Conservation (phyloP, 1,140 invertebrate species). For the Conus ventricosus region DNA sequence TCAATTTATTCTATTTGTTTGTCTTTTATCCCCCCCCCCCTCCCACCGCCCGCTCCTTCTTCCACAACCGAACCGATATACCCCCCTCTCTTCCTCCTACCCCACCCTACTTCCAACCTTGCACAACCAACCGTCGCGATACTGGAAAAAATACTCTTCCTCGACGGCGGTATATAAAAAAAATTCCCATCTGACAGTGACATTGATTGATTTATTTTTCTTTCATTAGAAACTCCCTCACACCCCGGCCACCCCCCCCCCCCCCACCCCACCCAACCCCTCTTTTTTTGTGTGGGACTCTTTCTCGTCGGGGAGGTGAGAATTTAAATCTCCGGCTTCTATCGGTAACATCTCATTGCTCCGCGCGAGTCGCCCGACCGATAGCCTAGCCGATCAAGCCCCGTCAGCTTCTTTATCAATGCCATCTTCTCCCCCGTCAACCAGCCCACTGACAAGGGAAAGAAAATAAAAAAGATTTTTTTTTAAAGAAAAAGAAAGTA, state of each 20-base stretch:
- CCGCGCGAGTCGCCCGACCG: neutral
- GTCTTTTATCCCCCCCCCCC: neutral
- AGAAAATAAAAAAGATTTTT: too few relatives aligned
- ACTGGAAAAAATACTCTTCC: too few relatives aligned
- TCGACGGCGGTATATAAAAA: neutral
- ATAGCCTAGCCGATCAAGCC: neutral
- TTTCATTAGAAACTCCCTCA: neutral
- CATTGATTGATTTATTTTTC: slow-evolving; percentile 4
- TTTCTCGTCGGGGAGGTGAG: neutral
- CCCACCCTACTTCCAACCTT: neutral
- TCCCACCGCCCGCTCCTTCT: neutral
- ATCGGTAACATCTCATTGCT: neutral
- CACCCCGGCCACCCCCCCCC: too few relatives aligned
- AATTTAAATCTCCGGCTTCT: neutral
- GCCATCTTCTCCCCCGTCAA: neutral
- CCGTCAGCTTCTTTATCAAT: neutral
- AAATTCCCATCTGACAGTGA: neutral
- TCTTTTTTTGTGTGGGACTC: too few relatives aligned
- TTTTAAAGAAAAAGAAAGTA: too few relatives aligned
- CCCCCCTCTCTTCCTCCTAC: neutral
- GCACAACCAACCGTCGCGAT: too few relatives aligned
- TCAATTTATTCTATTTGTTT: too few relatives aligned
- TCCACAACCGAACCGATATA: neutral
- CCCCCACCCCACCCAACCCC: too few relatives aligned
- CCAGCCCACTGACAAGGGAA: neutral